Evolutionary conservation across 2,113 vertebrate genomes (phyloP).

Genomic region (Ciconia maguari): DNA sequence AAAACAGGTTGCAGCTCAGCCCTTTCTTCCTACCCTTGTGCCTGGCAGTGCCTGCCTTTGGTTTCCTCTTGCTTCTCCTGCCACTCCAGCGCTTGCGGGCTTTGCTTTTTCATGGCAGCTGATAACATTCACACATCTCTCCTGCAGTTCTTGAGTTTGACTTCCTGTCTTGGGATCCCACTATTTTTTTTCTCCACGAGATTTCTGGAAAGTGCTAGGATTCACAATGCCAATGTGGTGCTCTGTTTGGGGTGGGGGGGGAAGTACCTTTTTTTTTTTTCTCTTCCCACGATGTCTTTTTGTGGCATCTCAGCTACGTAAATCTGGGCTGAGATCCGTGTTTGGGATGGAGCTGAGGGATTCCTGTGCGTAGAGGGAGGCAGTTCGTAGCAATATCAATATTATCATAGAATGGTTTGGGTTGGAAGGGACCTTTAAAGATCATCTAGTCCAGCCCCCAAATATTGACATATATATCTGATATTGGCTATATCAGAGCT

Average conservation of each 20-base stretch:
- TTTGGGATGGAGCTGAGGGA: not conserved
- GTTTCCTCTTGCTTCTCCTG: not conserved
- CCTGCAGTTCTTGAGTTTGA: not conserved
- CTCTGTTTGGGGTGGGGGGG: no score
- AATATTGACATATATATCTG: not conserved
- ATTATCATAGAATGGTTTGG: not conserved
- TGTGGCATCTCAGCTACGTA: not conserved
- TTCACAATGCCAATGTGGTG: not conserved
- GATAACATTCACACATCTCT: no score
- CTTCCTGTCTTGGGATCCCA: not conserved
- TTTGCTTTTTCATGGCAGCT: not conserved
- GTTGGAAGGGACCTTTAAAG: not conserved
- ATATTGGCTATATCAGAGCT: not conserved
- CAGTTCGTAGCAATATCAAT: not conserved
- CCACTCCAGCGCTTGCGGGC: no score
- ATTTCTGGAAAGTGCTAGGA: not conserved
- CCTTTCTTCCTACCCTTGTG: not conserved
- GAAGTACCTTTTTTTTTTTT: not conserved
- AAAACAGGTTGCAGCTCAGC: not conserved
- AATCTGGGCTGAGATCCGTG: not conserved
- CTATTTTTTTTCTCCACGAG: not conserved
- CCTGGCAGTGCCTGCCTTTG: not conserved
- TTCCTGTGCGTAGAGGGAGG: not conserved
- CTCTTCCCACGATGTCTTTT: not conserved
- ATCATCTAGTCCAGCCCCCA: not conserved